These are phyloP conservation scores for Dendroctonus ponderosae DNA, from an alignment of 1,140 invertebrate species.

Conservation along the genomic window DNA sequence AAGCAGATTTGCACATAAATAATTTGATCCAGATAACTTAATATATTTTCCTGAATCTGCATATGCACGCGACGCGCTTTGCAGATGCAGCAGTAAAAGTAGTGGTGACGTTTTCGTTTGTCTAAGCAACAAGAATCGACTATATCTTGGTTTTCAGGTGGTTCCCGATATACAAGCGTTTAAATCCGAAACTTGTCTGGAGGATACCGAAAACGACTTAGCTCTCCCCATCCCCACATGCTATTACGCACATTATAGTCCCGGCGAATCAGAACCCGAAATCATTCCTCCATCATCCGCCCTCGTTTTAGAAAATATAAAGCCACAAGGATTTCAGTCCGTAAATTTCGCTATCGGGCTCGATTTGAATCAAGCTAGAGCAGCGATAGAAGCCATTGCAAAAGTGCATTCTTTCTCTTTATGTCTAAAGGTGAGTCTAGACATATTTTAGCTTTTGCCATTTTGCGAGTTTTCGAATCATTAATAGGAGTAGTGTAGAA, in stretches of 20 bases:
- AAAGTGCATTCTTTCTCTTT: conserved; percentile 69
- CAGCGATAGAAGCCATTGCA: conserved; percentile 69
- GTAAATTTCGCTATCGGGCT: conserved; percentile 68
- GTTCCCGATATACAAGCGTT: conserved; percentile 62
- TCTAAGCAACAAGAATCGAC: too few species aligned
- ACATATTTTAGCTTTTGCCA: too few species aligned
- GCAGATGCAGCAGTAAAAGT: too few species aligned
- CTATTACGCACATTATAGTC: conserved; percentile 63
- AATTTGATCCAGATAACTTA: too few species aligned
- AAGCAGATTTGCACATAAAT: too few species aligned
- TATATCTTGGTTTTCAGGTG: conserved; percentile 53
- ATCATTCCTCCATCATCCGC: conserved; percentile 61
- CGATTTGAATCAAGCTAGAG: conserved; percentile 61
- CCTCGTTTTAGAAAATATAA: conserved; percentile 63
- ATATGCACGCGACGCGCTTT: too few species aligned
- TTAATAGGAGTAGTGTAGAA: too few species aligned
- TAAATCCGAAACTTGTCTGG: conserved; percentile 51
- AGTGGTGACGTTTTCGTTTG: too few species aligned
- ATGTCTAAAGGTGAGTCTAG: conserved; percentile 54
- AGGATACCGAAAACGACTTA: conserved; percentile 44
- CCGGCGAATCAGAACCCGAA: conserved; percentile 51
- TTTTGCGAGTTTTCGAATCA: too few species aligned
- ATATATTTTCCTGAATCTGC: too few species aligned
- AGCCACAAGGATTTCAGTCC: conserved; percentile 55
- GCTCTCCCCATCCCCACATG: conserved; percentile 62